Conservation (phyloP, 2,888 invertebrate species). For the Agonum fuliginosum region DNA sequence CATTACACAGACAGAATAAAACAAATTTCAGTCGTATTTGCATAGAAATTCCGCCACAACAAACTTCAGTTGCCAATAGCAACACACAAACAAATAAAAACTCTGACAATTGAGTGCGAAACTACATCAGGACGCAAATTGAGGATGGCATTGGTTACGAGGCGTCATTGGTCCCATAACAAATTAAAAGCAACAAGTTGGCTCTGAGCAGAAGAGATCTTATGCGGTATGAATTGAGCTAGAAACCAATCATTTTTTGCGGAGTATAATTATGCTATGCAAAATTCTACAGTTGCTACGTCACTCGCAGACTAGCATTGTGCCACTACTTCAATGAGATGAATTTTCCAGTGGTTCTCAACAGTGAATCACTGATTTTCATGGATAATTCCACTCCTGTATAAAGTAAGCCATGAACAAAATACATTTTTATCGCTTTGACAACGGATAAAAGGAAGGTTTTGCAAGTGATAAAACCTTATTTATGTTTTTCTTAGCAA, state of each 20-base stretch:
- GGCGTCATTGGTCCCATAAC: slow-evolving; percentile 36
- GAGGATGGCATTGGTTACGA: slow-evolving; percentile 11
- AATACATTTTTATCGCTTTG: too few species aligned
- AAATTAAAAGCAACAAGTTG: slow-evolving; percentile 48
- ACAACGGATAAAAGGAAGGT: too few species aligned
- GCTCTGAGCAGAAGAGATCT: slow-evolving; percentile 10
- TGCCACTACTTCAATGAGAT: too few species aligned
- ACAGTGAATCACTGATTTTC: neutral
- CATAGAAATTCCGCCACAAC: slow-evolving; percentile 21
- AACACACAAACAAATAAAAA: slow-evolving; percentile 32
- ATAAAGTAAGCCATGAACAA: too few species aligned
- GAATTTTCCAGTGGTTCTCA: too few species aligned
- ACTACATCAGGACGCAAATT: slow-evolving; percentile 22
- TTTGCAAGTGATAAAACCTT: too few species aligned
- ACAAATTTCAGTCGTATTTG: slow-evolving; percentile 2
- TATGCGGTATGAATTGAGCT: slow-evolving; percentile 33
- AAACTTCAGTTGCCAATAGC: slow-evolving; percentile 21
- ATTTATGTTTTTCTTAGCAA: too few species aligned
- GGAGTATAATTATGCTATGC: slow-evolving; percentile 49
- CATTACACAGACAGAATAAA: slow-evolving; percentile 23
- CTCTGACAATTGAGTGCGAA: slow-evolving; percentile 18
- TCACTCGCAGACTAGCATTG: neutral
- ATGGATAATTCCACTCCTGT: too few species aligned
- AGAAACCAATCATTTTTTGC: slow-evolving; percentile 55
- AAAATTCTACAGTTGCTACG: slow-evolving; percentile 13